Evolutionary conservation across 2,888 invertebrate species (phyloP), one percentile per base, ranked within the genome.

Genomic region (Doris montereyensis): DNA sequence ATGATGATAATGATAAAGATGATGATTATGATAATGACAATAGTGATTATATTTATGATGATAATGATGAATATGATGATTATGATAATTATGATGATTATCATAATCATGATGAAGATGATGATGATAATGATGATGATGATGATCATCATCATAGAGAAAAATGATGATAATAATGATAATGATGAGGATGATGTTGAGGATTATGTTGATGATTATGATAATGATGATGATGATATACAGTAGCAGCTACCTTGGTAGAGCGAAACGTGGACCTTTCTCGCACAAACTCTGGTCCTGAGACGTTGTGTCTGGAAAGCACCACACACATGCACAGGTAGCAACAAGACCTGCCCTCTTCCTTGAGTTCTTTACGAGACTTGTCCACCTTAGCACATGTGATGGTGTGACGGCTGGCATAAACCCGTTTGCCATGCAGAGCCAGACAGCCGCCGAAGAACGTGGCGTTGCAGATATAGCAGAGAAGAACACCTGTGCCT

Each of bases 291-390:
- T 86, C 28, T 87, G 86, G 30, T 84, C 82, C 21, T 85, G 84
- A n/a, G 65, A 76, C 3, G 77, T 62, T 5, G 65, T 71, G 13
- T 76, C 76, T 0, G 87, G 86, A 4, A 81, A 81, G 4, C 81
- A n/a, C n/a, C n/a, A n/a, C n/a, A 79, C 87, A 87, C 71, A 87
- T 95, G 58, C 79, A 74, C 13, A 82, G 71, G 30, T 72, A 75
- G 26, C 83, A 83, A n/a, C 70, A 76, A 24, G 57, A 67, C 10
- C 76, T 58, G 0, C 81, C 82, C 17, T 82, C 68, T 2, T 80
- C 72, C 79, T 81, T 80, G 58, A 85, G 62, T 24, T 86, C 83
- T 1, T 81, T 80, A 13, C 85, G 81, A 17, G 77, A 81, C 8
- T 81, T 83, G 35, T 41, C 30, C 24, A 81, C 74, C 13, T 76